Base-by-base conservation (phyloP, 2,113 vertebrate genomes). In the Nothoprocta pentlandii region DNA sequence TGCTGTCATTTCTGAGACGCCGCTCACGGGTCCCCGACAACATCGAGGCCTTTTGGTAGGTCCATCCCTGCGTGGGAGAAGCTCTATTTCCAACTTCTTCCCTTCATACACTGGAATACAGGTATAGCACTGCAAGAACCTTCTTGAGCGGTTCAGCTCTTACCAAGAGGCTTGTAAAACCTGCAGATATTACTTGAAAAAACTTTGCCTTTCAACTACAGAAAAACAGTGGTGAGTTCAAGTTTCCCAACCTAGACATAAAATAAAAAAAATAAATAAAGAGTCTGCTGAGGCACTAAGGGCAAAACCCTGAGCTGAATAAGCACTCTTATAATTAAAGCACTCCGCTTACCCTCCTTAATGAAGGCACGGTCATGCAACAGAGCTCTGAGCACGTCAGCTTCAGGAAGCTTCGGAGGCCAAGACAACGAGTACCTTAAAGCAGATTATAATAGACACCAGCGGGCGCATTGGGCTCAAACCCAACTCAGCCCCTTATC, bases 401-500 rank as follows among this genome's bases (percentile, higher is more conserved):
- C 6, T 11, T 6, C 12, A 23, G 23, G 54, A 63, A 80, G 53
- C 10, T 47, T 42, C 2, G 2, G 30, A 78, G 32, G 46, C 10
- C 36, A 30, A 54, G 42, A 63, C 2, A 4, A 25, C 34, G 36
- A 20, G 9, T 14, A 14, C 34, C 2, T 0, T 0, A 67, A 44
- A 32, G 41, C 10, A 49, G 46, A 28, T 28, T 12, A 2, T 3
- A 73, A 58, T 3, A 73, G 41, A 12, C n/a, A 80, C 11, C 54
- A 64, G 6, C 3, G 12, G 12, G 20, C 9, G 8, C 14, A 12
- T 25, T 21, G 5, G 5, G 19, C 36, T 59, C 41, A 61, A 87
- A 74, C 12, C 4, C n/a, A 47, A 36, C 42, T 49, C 77, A 0
- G 0, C 4, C 8, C 22, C 49, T 66, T 11, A 25, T 4, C 16